phyloP scores from a whole-genome alignment of 2,797 vertebrate genomes.

The Siniperca undulata region DNA sequence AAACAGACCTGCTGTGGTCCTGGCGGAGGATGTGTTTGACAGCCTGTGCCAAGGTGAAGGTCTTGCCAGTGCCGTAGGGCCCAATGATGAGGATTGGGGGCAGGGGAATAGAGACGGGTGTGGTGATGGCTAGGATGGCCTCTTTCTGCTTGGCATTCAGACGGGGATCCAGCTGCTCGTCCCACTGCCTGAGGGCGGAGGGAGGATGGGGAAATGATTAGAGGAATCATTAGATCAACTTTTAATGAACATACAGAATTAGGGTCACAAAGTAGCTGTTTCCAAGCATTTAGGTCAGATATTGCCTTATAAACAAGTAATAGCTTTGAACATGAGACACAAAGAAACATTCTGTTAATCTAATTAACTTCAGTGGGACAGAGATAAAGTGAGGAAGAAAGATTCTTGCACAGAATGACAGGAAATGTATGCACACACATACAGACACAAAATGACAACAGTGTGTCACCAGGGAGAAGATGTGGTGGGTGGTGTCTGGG shows the following conservation, averaged over 20 bases:
- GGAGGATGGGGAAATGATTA: conserved; percentile 5
- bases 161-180: conserved; percentile 98
- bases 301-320: neutral
- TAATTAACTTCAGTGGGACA: conserved; percentile 27
- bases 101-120: conserved; percentile 91
- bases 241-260: neutral
- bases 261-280: neutral
- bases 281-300: conserved; percentile 7
- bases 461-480: neutral
- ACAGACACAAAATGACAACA: neutral
- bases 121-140: conserved; percentile 98
- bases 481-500: neutral
- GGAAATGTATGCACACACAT: neutral
- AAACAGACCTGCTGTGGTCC: conserved; percentile 92
- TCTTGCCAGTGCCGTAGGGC: conserved; percentile 99
- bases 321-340: neutral
- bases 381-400: conserved; percentile 3
- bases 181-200: conserved; percentile 92
- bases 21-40: conserved; percentile 99
- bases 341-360: neutral
- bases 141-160: conserved; percentile 99
- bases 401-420: neutral
- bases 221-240: conserved; percentile 5
- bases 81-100: conserved; percentile 98
- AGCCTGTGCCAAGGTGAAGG: conserved; percentile 98